phyloP scores from a whole-genome alignment of 2,797 vertebrate species.

The Enteromius thamalakanensis region DNA sequence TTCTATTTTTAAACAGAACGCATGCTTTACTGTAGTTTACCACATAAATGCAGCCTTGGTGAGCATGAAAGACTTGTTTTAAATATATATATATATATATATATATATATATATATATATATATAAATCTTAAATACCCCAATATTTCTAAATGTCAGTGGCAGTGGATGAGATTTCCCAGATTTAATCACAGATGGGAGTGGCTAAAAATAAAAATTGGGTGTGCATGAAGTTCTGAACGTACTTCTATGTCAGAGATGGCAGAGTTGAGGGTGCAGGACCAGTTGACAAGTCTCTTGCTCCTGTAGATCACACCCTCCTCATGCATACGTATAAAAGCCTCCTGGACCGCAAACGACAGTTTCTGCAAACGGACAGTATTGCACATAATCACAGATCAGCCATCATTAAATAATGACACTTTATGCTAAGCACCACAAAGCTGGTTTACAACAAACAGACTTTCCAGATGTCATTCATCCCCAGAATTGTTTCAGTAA shows the following conservation, averaged over 20 bases:
- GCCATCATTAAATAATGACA: neutral
- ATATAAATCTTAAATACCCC: neutral
- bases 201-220: neutral
- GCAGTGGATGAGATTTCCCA: neutral
- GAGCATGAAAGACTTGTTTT: neutral
- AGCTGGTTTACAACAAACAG: neutral
- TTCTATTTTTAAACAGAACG: neutral
- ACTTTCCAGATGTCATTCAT: neutral
- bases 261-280: conserved; percentile 92
- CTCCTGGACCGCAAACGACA: conserved; percentile 87
- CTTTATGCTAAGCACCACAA: neutral
- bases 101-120: too few relatives aligned
- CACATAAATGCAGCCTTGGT: neutral
- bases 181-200: neutral
- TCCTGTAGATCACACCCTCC: conserved; percentile 89
- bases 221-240: neutral
- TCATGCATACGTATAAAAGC: conserved; percentile 89
- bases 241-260: conserved; percentile 91
- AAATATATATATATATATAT: neutral
- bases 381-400: neutral
- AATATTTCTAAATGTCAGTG: neutral
- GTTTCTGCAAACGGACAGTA: conserved; percentile 77
- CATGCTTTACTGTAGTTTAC: neutral
- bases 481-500: neutral
- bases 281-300: conserved; percentile 94